Base-by-base conservation (phyloP, 1,140 invertebrate genomes). In the Contarinia nasturtii region DNA sequence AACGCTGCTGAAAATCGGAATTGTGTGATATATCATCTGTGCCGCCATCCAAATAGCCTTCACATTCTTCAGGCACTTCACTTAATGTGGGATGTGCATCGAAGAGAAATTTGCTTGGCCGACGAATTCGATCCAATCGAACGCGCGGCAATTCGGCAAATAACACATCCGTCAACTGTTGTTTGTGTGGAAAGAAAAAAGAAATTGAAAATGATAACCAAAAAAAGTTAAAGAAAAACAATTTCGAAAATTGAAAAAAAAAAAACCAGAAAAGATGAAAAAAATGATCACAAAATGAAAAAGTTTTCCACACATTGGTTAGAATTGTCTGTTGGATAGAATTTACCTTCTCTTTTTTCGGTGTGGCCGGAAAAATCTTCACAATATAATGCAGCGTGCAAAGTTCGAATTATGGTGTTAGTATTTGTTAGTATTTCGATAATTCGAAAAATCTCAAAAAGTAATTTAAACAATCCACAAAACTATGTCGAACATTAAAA, bases 321-420 rank as follows among this genome's bases (percentile, higher is more conserved):
- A 27, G 27, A 34, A 14, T 38, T n/a, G 12, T n/a, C 17, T 38
- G 4, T 14, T 3, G 5, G 36, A n/a, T 3, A 7, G 4, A n/a
- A 17, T n/a, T n/a, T 17, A 17, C 55, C 53, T 60, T 58, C 60
- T 63, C 60, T 48, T 61, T 63, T 52, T 59, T 62, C 27, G 60
- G 60, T 50, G 60, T 63, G 33, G 60, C 60, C 52, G 60, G 60
- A 47, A 63, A 63, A 52, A 63, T 63, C 60, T 63, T 52, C 12
- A 5, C 17, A 38, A 38, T 3, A 38, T 3, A 38, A n/a, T 4
- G 17, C 36, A 38, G 17, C 12, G 12, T 38, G 36, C 14, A n/a
- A n/a, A 38, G 36, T 38, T 38, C 12, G 14, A 38, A 38, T 5
- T 34, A 38, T 5, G 36, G 36, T 38, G 17, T 38, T 38, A 38